Evolutionary conservation across 2,888 invertebrate genomes (phyloP).

Genomic region (Orgyia antiqua): DNA sequence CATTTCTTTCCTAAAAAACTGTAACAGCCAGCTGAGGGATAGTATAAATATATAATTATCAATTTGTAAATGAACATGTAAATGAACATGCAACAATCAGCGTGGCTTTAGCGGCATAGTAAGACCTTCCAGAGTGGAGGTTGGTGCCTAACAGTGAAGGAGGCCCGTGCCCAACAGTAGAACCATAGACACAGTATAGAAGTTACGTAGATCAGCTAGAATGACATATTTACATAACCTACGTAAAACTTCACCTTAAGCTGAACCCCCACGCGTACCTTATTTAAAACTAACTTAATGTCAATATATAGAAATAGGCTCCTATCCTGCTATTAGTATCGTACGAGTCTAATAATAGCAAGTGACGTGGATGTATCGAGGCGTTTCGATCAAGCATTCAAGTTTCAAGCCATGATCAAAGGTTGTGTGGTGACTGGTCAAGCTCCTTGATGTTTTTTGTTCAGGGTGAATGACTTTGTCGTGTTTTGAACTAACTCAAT

Average conservation of each 20-base stretch:
- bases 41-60: too few species aligned
- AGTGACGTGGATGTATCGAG: constrained; percentile 11
- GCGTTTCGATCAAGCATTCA: constrained; percentile 31
- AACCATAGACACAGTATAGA: too few species aligned
- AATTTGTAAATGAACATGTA: too few species aligned
- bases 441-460: constrained; percentile 5
- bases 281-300: constrained; percentile 1
- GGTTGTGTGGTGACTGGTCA: constrained; percentile 12
- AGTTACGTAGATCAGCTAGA: too few species aligned
- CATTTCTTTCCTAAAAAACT: too few species aligned
- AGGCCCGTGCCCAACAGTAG: too few species aligned
- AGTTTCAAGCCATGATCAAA: constrained; percentile 27
- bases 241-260: constrained; percentile 3
- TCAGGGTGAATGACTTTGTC: constrained; percentile 7
- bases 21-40: too few species aligned
- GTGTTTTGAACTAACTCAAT: neutral
- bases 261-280: neutral
- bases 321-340: neutral
- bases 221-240: too few species aligned
- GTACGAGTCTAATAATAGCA: constrained; percentile 4
- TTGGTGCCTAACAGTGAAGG: too few species aligned
- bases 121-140: too few species aligned
- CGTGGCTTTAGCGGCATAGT: too few species aligned
- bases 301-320: constrained; percentile 5
- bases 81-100: too few species aligned